Base-by-base conservation (phyloP, 2,113 vertebrate species). In the Stomatorhinus ivindoensis region DNA sequence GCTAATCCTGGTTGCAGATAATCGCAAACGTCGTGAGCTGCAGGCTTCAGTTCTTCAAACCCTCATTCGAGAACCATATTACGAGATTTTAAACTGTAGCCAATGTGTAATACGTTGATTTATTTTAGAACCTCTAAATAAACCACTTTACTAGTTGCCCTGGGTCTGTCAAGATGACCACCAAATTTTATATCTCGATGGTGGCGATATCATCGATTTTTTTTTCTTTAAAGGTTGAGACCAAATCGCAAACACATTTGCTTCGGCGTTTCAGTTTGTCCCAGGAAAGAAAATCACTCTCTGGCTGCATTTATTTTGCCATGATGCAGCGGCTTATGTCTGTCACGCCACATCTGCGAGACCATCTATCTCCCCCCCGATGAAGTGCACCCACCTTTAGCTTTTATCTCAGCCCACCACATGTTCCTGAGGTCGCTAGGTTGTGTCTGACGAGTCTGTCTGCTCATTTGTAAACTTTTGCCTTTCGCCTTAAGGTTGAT, bases 391-490 rank as follows among this genome's bases (percentile, higher is more conserved):
- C 88, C 50, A 92, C 92, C 90, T 92, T 92, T 92, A 88, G 82
- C 82, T 53, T 69, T 76, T 61, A 88, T 86, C 87, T 88, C 91
- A 91, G 92, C 92, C 89, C 91, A 93, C 93, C 92, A 92, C 92
- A 92, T 92, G 92, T 92, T 93, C 92, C 90, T 89, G 61, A 87
- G 88, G 89, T 91, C 89, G 92, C 89, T 92, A 92, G 92, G 92
- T 94, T 91, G 89, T 93, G 92, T 93, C 91, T 92, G 90, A 90
- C 90, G 92, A 92, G 91, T 92, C 92, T 90, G 90, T 93, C 90
- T 91, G 91, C 93, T 92, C 90, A 92, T 94, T 93, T 89, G 92
- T 93, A 90, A 89, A 92, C 86, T 89, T 90, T 89, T 87, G 90
- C 90, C 88, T 90, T 27, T 58, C 87, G 90, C 80, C 88, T 76